phyloP scores from a whole-genome alignment of 1,140 invertebrate species.

The Drosophila neocordata region DNA sequence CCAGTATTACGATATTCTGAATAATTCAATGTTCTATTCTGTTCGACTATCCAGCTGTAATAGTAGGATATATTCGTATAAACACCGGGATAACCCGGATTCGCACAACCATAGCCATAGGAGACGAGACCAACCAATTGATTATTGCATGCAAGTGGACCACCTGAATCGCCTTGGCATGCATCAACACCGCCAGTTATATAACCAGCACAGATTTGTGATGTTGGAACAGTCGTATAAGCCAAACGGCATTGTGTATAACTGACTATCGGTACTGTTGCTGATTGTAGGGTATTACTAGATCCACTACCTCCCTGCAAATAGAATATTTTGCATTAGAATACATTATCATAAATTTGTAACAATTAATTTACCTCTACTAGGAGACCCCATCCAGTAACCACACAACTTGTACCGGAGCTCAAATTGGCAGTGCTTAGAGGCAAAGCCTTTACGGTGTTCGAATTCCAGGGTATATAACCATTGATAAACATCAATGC shows the following conservation, averaged over 20 bases:
- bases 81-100: constrained; percentile 84
- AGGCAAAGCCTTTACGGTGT: constrained; percentile 31
- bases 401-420: constrained; percentile 32
- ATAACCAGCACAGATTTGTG: constrained; percentile 62
- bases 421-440: constrained; percentile 7
- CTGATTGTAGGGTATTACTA: constrained; percentile 43
- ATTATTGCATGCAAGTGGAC: constrained; percentile 64
- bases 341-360: too few species aligned
- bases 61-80: constrained; percentile 87
- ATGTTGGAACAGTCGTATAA: constrained; percentile 22
- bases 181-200: constrained; percentile 58
- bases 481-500: constrained; percentile 66
- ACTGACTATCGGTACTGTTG: constrained; percentile 40
- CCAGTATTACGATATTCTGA: constrained; percentile 33
- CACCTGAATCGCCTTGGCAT: constrained; percentile 81
- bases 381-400: constrained; percentile 65
- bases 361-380: constrained; percentile 21
- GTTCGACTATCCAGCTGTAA: constrained; percentile 83
- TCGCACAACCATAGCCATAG: constrained; percentile 85
- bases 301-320: background rate
- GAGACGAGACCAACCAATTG: constrained; percentile 84
- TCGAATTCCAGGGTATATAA: constrained; percentile 48
- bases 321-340: too few species aligned
- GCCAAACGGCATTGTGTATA: constrained; percentile 25
- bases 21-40: constrained; percentile 58